Base-by-base conservation (phyloP, 30 jellyfish, hydroid and myxozoan species). In the Haliclystus octoradiatus region DNA sequence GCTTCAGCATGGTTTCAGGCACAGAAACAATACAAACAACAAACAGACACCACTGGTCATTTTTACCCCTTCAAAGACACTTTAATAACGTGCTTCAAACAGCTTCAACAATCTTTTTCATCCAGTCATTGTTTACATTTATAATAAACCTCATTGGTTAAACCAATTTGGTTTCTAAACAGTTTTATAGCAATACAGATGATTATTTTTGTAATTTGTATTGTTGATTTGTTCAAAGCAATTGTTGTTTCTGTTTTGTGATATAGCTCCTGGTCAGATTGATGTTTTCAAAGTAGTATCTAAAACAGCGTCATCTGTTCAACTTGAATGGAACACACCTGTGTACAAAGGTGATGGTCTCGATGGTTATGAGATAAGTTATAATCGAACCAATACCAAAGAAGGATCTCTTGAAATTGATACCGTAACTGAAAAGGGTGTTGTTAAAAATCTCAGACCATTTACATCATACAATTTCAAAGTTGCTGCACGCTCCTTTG, bases 311-410 rank as follows among this genome's bases (percentile, higher is more conserved):
- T 50, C 81, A 24, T 65, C 80, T 2, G 71, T 89, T 23, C 40
- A 52, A 1, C 85, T 80, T 4, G 28, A 63, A 24, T 89, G 98
- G 98, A 77, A 65, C 7, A 63, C 77, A 1, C 89, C 98, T 0
- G 30, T 32, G 0, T 78, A 81, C 34, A 77, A 50, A 2, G 98
- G 98, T 24, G 80, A 62, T 51, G 95, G 95, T 1, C 64, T 89
- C 46, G 88, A 75, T 65, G 98, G 93, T 47, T 75, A 81, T 60
- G 85, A 76, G 64, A 77, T 89, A 22, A 63, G 50, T 1, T 80
- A 72, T 70, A 67, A 74, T 19, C 9, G 14, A 33, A 35, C 85
- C 28, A 34, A 24, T 1, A n/a, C 61, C 1, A 66, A 67, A 25
- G 15, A 46, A 2, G 12, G 19, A 32, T 71, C 52, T 33, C 50